Evolutionary conservation across 64 coral and sea anemone species (phyloP), one percentile per base, ranked within the genome.

Genomic region (Montipora foliosa): DNA sequence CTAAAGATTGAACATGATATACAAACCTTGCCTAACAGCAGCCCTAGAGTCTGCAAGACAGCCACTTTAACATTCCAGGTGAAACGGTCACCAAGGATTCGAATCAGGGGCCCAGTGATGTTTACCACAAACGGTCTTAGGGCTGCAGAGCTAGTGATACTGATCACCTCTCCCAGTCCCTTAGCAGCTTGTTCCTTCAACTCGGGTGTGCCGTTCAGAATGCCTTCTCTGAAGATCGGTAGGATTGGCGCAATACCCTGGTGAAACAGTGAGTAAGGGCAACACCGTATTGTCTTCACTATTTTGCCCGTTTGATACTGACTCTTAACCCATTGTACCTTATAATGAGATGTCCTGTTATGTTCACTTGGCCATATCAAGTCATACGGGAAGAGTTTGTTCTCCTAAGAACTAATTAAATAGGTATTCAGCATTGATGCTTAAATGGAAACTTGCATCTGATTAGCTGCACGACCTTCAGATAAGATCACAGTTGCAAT

Each of bases 51-150:
- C 58, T 96, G 87, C 16, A 99, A 95, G 5, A 99, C 98, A 13
- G 98, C 98, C 8, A 94, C 93, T 77, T 99, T 99, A 69, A 99
- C 98, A 77, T 99, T 99, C 77, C 95, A 95, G 9, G 95, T 96
- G 62, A 99, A 99, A 6, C 98, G 90, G 89, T 99, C 98, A 25
- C 97, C 97, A 87, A 99, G 82, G 89, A 99, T 99, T 79, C 98
- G 98, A 64, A 99, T 99, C 44, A 99, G 92, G 79, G 98, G 98
- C 44, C 98, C 98, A 76, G 98, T 99, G 84, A 99, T 99, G 59
- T 96, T 94, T 8, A 99, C 95, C 45, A 99, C 98, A 81, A 95
- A 99, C 8, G 98, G 98, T 69, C 88, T 94, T 2, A 99, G 92
- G 16, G 98, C 98, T 55, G 95, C 75, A 15, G 98, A 92, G 49